Base-by-base conservation (phyloP, 2,888 invertebrate genomes). In the Xanthostigma xanthostigma region DNA sequence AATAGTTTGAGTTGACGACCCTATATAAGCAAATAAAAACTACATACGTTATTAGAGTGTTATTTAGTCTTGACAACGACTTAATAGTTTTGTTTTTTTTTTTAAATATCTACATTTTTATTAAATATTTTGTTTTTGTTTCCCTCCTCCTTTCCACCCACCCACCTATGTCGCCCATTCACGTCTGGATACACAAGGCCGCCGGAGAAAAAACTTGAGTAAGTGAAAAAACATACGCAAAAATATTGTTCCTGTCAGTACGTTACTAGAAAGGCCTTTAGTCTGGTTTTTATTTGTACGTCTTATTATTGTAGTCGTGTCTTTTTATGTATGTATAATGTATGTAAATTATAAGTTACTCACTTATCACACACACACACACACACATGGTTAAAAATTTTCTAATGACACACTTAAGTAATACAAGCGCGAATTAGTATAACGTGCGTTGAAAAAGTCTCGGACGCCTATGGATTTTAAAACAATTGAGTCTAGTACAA, bases 131-230 rank as follows among this genome's bases (percentile, higher is more conserved):
- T 65, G 61, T 61, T 55, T 60, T 55, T 62, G 60, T 59, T 58
- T 61, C 58, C 61, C 58, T 61, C 57, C 56, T 57, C 54, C 58
- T 59, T 57, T 52, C 57, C 52, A 57, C 53, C 54, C 50, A 55
- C 55, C 54, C 60, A 56, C 57, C 55, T 59, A 57, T 59, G 56
- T 60, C 54, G 56, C 54, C 55, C 62, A 60, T 57, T 56, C 64
- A 58, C 64, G 62, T 66, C 69, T 65, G 71, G 62, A 65, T 60
- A 66, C 65, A 65, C 65, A 56, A 69, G 73, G 73, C 77, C 78
- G 68, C 77, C 75, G 69, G 77, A 78, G 70, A 75, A 74, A 69
- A 78, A 75, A 72, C 75, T 68, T 71, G 78, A 78, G 78, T 78
- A 75, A 78, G 78, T 78, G 51, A 53, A 52, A 48, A 37, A 53